Conservation (phyloP, 2,888 invertebrate genomes). For the Cyclophora punctaria region DNA sequence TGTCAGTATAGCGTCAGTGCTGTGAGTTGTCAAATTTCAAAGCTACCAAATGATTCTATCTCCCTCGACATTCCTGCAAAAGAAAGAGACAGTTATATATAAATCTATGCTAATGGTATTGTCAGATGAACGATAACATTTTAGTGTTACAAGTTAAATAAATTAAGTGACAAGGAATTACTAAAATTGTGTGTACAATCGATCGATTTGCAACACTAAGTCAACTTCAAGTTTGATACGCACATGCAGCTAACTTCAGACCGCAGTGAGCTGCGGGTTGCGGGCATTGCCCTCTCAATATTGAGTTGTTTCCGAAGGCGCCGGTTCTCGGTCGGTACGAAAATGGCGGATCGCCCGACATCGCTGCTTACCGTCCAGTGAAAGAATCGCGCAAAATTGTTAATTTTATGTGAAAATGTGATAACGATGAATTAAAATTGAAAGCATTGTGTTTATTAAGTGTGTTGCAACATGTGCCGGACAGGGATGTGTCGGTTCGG, state of each 20-base stretch:
- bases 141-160: too few relatives aligned
- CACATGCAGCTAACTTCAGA: conserved; percentile 31
- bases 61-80: too few relatives aligned
- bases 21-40: too few relatives aligned
- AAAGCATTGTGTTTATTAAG: conserved; percentile 51
- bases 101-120: too few relatives aligned
- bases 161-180: too few relatives aligned
- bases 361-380: conserved; percentile 26
- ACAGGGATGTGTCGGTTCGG: conserved; percentile 65
- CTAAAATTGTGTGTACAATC: too few relatives aligned
- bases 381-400: conserved; percentile 38
- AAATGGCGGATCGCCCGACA: conserved; percentile 57
- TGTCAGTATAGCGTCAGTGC: too few relatives aligned
- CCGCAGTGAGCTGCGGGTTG: conserved; percentile 46
- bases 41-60: too few relatives aligned
- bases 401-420: conserved; percentile 69
- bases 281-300: conserved; percentile 71
- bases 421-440: conserved; percentile 69
- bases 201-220: too few relatives aligned
- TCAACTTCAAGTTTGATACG: conserved; percentile 3
- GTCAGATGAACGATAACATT: too few relatives aligned
- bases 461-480: conserved; percentile 63
- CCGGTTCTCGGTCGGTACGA: conserved; percentile 43
- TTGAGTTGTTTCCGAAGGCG: conserved; percentile 61
- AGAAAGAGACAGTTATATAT: too few relatives aligned